Evolutionary conservation across 2,113 vertebrate species (phyloP).

Genomic region (Ammospiza nelsoni): DNA sequence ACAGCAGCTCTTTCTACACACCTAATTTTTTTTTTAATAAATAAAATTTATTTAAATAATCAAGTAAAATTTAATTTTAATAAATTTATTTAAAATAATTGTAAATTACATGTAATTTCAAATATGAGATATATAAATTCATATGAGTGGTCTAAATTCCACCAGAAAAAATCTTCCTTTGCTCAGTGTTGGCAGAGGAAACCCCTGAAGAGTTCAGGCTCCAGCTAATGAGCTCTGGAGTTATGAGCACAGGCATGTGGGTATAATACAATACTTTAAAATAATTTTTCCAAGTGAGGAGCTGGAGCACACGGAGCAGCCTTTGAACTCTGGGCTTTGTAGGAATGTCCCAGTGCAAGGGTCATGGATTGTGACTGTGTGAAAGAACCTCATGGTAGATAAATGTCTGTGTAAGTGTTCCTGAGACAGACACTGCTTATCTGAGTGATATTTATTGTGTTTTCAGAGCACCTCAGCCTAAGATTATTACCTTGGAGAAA

Average conservation of each 20-base stretch:
- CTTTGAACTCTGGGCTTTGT: neutral
- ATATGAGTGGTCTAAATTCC: neutral
- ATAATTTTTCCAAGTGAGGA: neutral
- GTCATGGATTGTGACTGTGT: neutral
- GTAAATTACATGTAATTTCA: neutral
- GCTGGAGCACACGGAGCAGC: neutral
- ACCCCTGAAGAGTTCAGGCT: neutral
- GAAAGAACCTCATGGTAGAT: neutral
- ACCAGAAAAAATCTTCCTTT: neutral
- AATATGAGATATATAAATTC: neutral
- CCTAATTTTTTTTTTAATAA: neutral
- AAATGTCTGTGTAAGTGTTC: constrained; percentile 13
- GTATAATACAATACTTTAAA: neutral
- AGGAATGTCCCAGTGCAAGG: neutral
- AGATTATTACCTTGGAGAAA: constrained; percentile 91
- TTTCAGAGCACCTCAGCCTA: constrained; percentile 85
- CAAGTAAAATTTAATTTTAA: no score
- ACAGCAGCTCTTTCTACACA: neutral
- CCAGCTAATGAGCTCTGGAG: neutral
- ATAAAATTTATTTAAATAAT: no score
- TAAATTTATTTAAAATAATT: no score
- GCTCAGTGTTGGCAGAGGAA: neutral
- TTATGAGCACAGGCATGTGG: accelerated
- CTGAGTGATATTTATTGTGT: constrained; percentile 74
- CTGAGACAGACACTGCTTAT: constrained; percentile 37